phyloP scores from a whole-genome alignment of 2,797 vertebrate genomes.

The Sebastes iracundus region DNA sequence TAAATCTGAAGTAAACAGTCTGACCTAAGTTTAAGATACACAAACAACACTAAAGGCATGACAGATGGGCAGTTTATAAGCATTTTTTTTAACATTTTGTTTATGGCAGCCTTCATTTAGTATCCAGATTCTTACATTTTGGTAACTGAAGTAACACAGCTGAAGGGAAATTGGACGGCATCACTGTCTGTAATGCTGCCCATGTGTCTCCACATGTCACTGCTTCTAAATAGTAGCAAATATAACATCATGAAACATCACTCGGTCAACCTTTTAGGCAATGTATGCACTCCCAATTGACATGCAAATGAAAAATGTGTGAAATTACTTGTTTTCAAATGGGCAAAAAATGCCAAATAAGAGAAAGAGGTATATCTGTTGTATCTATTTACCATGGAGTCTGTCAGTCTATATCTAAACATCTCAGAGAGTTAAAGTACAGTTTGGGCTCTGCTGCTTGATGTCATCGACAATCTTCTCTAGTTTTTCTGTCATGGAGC shows the following conservation, averaged over 20 bases:
- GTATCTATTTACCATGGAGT: background rate
- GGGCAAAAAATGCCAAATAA: background rate
- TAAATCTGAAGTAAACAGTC: background rate
- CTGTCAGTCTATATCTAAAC: background rate
- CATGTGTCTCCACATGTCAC: background rate
- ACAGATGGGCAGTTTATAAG: background rate
- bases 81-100: background rate
- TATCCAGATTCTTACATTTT: background rate
- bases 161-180: background rate
- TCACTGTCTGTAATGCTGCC: background rate
- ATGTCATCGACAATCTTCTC: constrained; percentile 33
- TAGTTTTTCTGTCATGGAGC: constrained; percentile 29
- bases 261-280: background rate
- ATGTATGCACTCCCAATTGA: background rate
- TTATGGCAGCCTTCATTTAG: background rate
- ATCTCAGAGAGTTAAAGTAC: background rate
- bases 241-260: background rate
- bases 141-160: background rate
- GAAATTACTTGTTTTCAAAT: constrained; percentile 5
- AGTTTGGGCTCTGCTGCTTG: constrained; percentile 14
- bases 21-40: background rate
- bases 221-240: background rate
- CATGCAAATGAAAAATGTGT: background rate
- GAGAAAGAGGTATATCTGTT: constrained; percentile 10
- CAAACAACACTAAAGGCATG: background rate